Evolutionary conservation across 2,113 vertebrate species (phyloP).

Genomic region (Phyllopteryx taeniolatus): DNA sequence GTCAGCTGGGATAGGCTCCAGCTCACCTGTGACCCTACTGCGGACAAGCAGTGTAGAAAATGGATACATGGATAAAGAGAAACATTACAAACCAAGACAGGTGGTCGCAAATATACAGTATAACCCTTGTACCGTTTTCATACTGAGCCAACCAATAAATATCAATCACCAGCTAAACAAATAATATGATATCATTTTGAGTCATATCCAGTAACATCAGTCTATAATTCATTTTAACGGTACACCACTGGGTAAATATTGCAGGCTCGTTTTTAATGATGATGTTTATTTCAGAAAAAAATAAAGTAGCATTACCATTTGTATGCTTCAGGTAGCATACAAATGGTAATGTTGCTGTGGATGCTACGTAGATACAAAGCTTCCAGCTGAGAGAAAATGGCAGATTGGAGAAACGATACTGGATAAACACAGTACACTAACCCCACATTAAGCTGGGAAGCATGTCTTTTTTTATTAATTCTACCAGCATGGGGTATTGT

Average conservation of each 20-base stretch:
- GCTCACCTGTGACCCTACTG: too few species aligned
- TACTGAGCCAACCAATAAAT: neutral
- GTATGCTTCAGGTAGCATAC: neutral
- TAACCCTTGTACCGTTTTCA: neutral
- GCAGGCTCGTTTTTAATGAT: conserved; percentile 43
- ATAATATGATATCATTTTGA: neutral
- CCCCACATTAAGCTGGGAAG: conserved; percentile 17
- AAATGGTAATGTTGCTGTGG: too few species aligned
- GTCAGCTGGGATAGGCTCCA: neutral
- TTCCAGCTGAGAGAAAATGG: conserved; percentile 10
- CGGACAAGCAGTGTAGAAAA: neutral
- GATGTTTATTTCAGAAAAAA: neutral
- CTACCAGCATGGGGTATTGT: conserved; percentile 1
- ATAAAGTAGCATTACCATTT: neutral
- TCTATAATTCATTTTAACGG: conserved; percentile 9
- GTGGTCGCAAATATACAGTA: neutral
- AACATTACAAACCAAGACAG: neutral
- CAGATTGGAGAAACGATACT: conserved; percentile 3
- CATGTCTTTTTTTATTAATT: conserved; percentile 12
- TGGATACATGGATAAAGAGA: neutral
- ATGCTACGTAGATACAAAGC: conserved; percentile 17
- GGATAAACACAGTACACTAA: conserved; percentile 13
- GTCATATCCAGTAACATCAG: neutral
- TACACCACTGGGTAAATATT: conserved; percentile 34
- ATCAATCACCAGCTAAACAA: neutral